Conservation (phyloP, 2,888 invertebrate genomes). For the Phymatocera aterrima region DNA sequence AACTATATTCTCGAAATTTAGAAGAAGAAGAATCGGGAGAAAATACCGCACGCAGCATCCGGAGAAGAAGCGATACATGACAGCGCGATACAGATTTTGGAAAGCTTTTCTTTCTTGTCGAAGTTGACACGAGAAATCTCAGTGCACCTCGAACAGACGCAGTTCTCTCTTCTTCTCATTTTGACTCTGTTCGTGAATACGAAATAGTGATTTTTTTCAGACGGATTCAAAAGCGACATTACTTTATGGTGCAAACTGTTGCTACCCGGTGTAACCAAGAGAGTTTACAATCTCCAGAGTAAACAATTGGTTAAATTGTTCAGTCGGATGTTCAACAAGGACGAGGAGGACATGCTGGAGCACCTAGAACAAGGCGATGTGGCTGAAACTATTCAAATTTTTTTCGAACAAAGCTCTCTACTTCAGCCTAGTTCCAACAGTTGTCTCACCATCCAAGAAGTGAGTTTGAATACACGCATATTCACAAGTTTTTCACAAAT, state of each 20-base stretch:
- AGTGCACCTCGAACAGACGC: too few species aligned
- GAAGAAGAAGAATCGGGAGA: too few species aligned
- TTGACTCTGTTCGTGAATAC: neutral
- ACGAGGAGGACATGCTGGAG: slow-evolving; percentile 88
- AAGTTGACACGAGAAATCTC: too few species aligned
- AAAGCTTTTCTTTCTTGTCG: too few species aligned
- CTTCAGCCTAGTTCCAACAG: slow-evolving; percentile 82
- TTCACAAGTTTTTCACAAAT: neutral
- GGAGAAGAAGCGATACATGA: too few species aligned
- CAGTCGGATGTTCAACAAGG: slow-evolving; percentile 85
- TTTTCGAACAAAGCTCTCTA: slow-evolving; percentile 82
- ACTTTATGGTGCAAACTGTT: slow-evolving; percentile 89
- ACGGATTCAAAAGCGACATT: slow-evolving; percentile 86
- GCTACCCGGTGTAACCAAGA: slow-evolving; percentile 88
- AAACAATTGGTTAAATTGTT: slow-evolving; percentile 94
- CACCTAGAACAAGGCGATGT: slow-evolving; percentile 94
- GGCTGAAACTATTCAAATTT: slow-evolving; percentile 88
- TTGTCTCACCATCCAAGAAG: slow-evolving; percentile 83
- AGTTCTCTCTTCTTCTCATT: neutral
- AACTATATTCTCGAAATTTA: too few species aligned
- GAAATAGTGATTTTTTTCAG: slow-evolving; percentile 57
- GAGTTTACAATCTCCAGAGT: slow-evolving; percentile 94
- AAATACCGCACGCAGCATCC: too few species aligned
- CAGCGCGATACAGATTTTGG: too few species aligned
- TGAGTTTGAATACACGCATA: slow-evolving; percentile 59